phyloP scores from a whole-genome alignment of 2,113 vertebrate species.

The Ciconia maguari region DNA sequence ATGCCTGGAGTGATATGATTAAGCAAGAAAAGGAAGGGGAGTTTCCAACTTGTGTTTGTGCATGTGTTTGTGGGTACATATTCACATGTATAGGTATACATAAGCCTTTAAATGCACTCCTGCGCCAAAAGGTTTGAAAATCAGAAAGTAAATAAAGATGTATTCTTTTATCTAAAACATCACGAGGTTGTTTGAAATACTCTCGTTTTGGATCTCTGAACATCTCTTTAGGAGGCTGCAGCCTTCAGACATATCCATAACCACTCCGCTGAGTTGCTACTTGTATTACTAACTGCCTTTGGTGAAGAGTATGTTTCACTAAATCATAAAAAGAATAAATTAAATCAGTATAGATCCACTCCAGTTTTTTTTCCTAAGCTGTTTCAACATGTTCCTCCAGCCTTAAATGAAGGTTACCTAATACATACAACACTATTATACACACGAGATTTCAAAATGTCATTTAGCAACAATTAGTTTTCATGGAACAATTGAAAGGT shows the following conservation, averaged over 20 bases:
- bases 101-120: neutral
- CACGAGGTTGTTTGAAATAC: neutral
- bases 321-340: neutral
- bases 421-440: neutral
- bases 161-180: neutral
- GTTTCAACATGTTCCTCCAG: conserved; percentile 15
- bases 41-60: neutral
- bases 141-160: neutral
- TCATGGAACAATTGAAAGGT: conserved; percentile 64
- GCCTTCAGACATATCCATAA: neutral
- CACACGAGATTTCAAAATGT: conserved; percentile 48
- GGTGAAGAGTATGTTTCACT: neutral
- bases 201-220: neutral
- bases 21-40: neutral
- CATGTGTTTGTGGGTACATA: neutral
- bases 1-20: neutral
- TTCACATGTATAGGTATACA: accelerated
- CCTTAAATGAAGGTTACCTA: conserved; percentile 29
- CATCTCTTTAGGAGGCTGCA: neutral
- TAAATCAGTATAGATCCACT: neutral
- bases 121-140: neutral
- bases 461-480: conserved; percentile 70
- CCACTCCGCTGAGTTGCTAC: neutral
- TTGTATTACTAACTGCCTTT: neutral
- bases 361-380: neutral